phyloP scores from a whole-genome alignment of 2,888 invertebrate genomes.

The Congeria kusceri region DNA sequence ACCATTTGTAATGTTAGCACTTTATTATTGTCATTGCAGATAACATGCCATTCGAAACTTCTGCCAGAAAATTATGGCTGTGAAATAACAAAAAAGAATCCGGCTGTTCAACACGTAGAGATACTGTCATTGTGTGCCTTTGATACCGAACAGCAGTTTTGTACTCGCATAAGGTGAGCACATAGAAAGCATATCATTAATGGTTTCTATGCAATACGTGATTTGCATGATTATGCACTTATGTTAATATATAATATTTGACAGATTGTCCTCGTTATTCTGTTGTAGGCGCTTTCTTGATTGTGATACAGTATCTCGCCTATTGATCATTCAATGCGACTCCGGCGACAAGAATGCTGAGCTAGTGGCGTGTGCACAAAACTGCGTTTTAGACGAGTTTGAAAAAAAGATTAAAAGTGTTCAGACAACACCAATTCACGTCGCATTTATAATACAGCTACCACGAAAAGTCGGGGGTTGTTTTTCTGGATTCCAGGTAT shows the following conservation, averaged over 20 bases:
- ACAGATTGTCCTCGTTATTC: neutral
- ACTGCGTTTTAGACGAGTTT: slow-evolving; percentile 75
- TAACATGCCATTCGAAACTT: slow-evolving; percentile 79
- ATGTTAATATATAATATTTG: no score
- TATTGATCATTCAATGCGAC: slow-evolving; percentile 81
- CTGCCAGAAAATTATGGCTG: slow-evolving; percentile 61
- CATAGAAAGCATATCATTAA: no score
- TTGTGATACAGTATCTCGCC: slow-evolving; percentile 28
- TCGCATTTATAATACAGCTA: slow-evolving; percentile 78
- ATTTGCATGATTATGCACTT: no score
- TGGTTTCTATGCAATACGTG: no score
- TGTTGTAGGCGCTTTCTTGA: slow-evolving; percentile 9
- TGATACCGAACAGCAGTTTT: slow-evolving; percentile 81
- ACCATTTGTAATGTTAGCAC: no score
- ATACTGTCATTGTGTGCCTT: slow-evolving; percentile 71
- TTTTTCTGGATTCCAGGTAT: slow-evolving; percentile 80
- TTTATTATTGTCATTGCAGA: no score
- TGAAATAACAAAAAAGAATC: slow-evolving; percentile 31
- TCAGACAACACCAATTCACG: slow-evolving; percentile 64
- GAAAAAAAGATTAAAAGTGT: slow-evolving; percentile 46
- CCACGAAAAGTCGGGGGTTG: slow-evolving; percentile 76
- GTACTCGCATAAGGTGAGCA: neutral
- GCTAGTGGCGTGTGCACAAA: slow-evolving; percentile 79
- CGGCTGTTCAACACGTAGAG: no score
- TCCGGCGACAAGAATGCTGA: slow-evolving; percentile 76